Evolutionary conservation across 2,113 vertebrate species (phyloP).

Genomic region (Rhinichthys klamathensis): DNA sequence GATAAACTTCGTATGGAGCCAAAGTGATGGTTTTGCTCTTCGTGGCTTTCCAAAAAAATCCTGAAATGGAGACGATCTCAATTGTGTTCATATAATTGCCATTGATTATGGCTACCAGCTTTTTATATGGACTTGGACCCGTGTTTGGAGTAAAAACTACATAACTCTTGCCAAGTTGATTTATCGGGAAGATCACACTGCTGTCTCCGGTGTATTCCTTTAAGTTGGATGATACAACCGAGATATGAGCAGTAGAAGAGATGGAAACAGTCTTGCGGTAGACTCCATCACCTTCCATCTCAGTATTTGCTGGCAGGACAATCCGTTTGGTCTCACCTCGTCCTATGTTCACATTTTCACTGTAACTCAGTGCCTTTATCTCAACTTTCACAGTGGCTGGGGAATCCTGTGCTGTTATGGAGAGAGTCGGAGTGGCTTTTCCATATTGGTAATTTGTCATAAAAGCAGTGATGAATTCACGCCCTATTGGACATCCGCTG

Average conservation of each 20-base stretch:
- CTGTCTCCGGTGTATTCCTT: constrained; percentile 45
- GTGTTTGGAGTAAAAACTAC: constrained; percentile 56
- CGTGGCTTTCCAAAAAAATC: neutral
- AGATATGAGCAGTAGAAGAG: constrained; percentile 52
- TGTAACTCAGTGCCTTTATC: constrained; percentile 31
- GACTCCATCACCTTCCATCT: constrained; percentile 37
- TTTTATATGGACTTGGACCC: neutral
- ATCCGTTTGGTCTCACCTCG: constrained; percentile 43
- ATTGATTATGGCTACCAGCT: constrained; percentile 54
- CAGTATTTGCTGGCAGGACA: constrained; percentile 22
- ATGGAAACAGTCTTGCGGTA: constrained; percentile 47
- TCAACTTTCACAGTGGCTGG: constrained; percentile 53
- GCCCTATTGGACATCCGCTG: constrained; percentile 56
- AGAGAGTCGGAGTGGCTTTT: constrained; percentile 32
- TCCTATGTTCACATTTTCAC: constrained; percentile 11
- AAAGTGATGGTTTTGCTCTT: constrained; percentile 27
- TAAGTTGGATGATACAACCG: constrained; percentile 57
- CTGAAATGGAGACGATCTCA: constrained; percentile 2
- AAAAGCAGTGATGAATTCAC: constrained; percentile 62
- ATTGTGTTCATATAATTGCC: constrained; percentile 59
- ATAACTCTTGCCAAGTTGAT: constrained; percentile 56
- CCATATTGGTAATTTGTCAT: constrained; percentile 49
- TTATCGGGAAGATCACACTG: constrained; percentile 54
- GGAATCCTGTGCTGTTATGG: constrained; percentile 51
- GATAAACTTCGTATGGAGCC: constrained; percentile 55